Conservation (phyloP, 1,140 invertebrate species). For the Whitmania pigra region DNA sequence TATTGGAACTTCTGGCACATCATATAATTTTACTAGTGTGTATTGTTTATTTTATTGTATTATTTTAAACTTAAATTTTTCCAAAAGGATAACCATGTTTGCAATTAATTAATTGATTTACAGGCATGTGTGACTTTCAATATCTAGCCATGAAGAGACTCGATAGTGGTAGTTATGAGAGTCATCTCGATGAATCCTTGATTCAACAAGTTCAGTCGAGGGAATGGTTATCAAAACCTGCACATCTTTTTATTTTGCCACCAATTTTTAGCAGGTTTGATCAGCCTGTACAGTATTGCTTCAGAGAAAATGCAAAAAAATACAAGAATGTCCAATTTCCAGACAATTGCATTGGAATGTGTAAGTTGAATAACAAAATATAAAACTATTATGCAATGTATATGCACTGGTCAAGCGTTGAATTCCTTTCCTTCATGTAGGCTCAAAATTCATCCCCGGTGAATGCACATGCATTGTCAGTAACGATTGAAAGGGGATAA, state of each 20-base stretch:
- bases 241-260: slow-evolving; percentile 60
- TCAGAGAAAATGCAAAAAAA: slow-evolving; percentile 44
- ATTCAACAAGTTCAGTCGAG: slow-evolving; percentile 29
- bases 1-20: slow-evolving; percentile 54
- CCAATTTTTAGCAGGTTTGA: slow-evolving; percentile 64
- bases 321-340: background rate
- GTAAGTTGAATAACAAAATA: background rate
- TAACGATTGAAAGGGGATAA: too few relatives aligned
- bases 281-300: slow-evolving; percentile 41
- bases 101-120: background rate
- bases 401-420: too few relatives aligned
- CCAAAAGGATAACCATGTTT: background rate
- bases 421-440: too few relatives aligned
- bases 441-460: too few relatives aligned
- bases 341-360: slow-evolving; percentile 20
- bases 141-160: slow-evolving; percentile 59
- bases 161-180: slow-evolving; percentile 50
- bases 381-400: too few relatives aligned
- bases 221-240: slow-evolving; percentile 41
- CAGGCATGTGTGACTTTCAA: slow-evolving; percentile 77
- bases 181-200: slow-evolving; percentile 49
- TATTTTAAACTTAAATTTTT: background rate
- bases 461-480: too few relatives aligned
- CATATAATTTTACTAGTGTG: slow-evolving; percentile 63
- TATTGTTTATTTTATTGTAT: slow-evolving; percentile 4